Conservation (phyloP, 2,797 vertebrate genomes). For the Lophius americanus region DNA sequence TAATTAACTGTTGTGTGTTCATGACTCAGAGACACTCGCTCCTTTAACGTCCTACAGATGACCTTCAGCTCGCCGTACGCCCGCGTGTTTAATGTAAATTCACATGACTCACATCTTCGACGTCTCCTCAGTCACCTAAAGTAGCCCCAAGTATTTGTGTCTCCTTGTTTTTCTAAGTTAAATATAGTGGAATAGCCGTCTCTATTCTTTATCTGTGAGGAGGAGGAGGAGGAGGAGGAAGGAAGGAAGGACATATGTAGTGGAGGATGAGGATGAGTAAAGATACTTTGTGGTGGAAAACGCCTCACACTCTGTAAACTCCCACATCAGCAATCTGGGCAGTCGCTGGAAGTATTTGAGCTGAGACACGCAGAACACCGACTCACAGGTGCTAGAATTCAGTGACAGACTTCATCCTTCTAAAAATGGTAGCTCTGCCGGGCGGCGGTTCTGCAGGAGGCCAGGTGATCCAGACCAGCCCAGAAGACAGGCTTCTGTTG, state of each 20-base stretch:
- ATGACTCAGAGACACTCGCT: conserved; percentile 19
- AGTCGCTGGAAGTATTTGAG: no score
- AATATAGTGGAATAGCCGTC: conserved; percentile 28
- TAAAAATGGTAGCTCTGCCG: no score
- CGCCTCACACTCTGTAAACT: conserved; percentile 5
- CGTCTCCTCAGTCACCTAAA: conserved; percentile 47
- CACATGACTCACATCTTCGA: conserved; percentile 30
- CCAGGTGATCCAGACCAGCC: no score
- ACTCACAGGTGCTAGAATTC: no score
- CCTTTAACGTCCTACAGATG: conserved; percentile 30
- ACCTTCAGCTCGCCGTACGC: conserved; percentile 64
- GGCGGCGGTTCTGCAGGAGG: no score
- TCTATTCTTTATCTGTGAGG: conserved; percentile 22
- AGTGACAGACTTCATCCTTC: no score
- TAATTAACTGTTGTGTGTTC: no score
- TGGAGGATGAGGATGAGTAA: conserved; percentile 8
- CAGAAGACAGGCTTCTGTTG: no score
- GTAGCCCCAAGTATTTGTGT: conserved; percentile 56
- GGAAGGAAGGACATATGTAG: conserved; percentile 4
- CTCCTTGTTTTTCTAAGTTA: conserved; percentile 49
- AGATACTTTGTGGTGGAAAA: not conserved
- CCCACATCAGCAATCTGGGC: not conserved
- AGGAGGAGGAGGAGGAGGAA: conserved; percentile 18
- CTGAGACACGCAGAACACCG: no score
- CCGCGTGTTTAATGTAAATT: conserved; percentile 29